phyloP scores from a whole-genome alignment of 2,113 vertebrate genomes.

The Python bivittatus region DNA sequence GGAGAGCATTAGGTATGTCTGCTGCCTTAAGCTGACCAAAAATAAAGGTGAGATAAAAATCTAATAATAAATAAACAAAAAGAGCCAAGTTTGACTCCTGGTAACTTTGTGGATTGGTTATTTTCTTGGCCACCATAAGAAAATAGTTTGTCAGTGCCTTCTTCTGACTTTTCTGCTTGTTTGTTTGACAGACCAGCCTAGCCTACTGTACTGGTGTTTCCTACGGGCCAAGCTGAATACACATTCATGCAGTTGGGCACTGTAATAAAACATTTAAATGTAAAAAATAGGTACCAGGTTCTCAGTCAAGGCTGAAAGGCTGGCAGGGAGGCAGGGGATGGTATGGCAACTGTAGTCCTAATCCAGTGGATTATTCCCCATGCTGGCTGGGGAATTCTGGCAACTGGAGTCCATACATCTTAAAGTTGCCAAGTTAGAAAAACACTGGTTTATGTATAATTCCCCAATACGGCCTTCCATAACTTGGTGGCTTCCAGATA shows the following conservation, averaged over 20 bases:
- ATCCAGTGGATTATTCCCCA: too few relatives aligned
- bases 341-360: neutral
- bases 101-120: neutral
- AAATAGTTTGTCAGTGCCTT: neutral
- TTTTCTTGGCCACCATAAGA: neutral
- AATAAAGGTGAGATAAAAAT: neutral
- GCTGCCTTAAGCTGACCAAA: too few relatives aligned
- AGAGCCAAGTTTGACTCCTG: neutral
- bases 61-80: neutral
- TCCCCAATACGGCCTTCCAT: neutral
- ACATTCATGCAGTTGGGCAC: neutral
- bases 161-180: neutral
- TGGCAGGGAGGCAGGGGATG: neutral
- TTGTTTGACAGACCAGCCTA: neutral
- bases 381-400: neutral
- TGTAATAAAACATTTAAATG: neutral
- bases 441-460: neutral
- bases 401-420: neutral
- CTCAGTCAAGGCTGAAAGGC: neutral
- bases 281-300: neutral
- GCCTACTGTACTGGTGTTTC: neutral
- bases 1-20: too few relatives aligned
- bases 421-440: neutral
- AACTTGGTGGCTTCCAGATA: neutral
- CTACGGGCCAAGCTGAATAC: neutral